Conservation (phyloP, 1,140 invertebrate species). For the Microplitis demolitor region DNA sequence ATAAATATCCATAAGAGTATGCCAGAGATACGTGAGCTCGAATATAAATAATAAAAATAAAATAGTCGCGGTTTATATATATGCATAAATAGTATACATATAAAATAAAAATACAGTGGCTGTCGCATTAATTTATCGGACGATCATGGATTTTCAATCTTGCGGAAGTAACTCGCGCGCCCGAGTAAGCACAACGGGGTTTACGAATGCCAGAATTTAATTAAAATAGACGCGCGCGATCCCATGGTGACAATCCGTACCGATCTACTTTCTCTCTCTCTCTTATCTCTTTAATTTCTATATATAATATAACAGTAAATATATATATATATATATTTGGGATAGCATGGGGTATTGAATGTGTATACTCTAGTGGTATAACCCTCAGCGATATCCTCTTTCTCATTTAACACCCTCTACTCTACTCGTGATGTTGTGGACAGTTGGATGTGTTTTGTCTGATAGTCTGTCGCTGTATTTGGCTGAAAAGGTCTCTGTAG, state of each 20-base stretch:
- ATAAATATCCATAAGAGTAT: constrained; percentile 38
- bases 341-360: too few species aligned
- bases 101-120: constrained; percentile 2
- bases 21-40: constrained; percentile 24
- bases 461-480: too few species aligned
- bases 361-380: too few species aligned
- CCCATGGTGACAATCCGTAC: neutral
- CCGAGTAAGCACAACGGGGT: constrained; percentile 23
- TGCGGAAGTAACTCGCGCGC: neutral
- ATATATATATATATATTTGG: neutral
- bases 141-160: constrained; percentile 34
- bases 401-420: neutral
- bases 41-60: constrained; percentile 33
- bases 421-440: too few species aligned
- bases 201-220: constrained; percentile 58
- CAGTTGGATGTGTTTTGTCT: too few species aligned
- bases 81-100: constrained; percentile 23
- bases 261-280: constrained; percentile 20
- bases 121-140: constrained; percentile 45
- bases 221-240: constrained; percentile 46
- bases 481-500: too few species aligned
- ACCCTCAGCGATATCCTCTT: neutral
- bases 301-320: neutral
- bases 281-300: neutral
- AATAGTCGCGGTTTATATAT: constrained; percentile 20